Conservation (phyloP, 2,113 vertebrate genomes). For the Cynopterus brachyotis region DNA sequence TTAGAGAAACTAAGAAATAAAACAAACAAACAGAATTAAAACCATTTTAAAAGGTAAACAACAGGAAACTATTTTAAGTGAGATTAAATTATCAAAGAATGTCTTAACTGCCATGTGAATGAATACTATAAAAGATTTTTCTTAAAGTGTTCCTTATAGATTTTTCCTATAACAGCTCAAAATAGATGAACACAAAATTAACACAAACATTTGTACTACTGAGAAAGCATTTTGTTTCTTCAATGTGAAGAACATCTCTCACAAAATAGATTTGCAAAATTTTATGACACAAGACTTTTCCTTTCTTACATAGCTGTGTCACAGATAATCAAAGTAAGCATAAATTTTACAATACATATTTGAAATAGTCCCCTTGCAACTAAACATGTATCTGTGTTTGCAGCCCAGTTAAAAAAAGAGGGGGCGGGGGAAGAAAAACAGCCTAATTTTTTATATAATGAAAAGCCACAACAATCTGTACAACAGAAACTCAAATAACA, state of each 20-base stretch:
- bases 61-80: constrained; percentile 8
- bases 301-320: background rate
- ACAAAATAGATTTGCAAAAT: background rate
- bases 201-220: background rate
- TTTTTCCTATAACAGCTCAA: background rate
- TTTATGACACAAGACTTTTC: background rate
- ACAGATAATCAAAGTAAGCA: background rate
- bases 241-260: background rate
- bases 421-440: background rate
- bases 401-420: background rate
- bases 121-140: background rate
- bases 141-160: background rate
- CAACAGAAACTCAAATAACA: background rate
- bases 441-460: background rate
- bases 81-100: constrained; percentile 29
- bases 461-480: background rate
- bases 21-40: constrained; percentile 51
- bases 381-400: background rate
- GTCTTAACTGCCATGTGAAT: background rate
- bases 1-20: constrained; percentile 91
- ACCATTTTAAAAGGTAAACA: constrained; percentile 1
- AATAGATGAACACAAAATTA: constrained; percentile 32
- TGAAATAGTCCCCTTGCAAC: background rate
- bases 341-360: background rate
- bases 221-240: background rate